phyloP scores from a whole-genome alignment of 2,797 vertebrate species.

The Crotalus adamanteus region DNA sequence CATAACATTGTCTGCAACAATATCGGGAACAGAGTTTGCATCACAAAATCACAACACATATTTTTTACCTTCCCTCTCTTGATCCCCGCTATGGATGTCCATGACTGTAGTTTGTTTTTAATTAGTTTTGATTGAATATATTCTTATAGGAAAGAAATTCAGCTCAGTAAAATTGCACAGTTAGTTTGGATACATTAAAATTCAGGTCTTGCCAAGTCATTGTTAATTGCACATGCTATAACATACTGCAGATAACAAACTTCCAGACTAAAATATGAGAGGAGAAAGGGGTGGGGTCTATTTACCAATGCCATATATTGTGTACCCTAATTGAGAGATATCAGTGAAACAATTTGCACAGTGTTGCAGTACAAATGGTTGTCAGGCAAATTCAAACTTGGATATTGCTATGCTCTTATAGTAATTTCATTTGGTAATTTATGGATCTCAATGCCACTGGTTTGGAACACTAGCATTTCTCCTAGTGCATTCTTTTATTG shows the following conservation, averaged over 20 bases:
- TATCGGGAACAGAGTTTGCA: background rate
- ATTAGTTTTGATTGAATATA: background rate
- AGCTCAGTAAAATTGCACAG: background rate
- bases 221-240: conserved; percentile 32
- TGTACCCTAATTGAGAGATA: conserved; percentile 56
- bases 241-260: conserved; percentile 53
- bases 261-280: conserved; percentile 44
- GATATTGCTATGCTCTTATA: conserved; percentile 36
- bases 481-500: background rate
- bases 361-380: conserved; percentile 17
- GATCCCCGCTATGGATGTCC: background rate
- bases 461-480: background rate
- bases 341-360: conserved; percentile 48
- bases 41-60: background rate
- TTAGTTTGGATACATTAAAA: background rate
- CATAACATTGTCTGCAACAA: background rate
- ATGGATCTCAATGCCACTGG: conserved; percentile 19
- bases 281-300: background rate
- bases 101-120: background rate
- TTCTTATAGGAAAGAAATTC: background rate
- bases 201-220: conserved; percentile 10
- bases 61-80: background rate
- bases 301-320: conserved; percentile 50
- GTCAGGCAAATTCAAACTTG: conserved; percentile 47
- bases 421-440: conserved; percentile 35